Conservation (phyloP, 2,113 vertebrate genomes). For the Nothocercus julius region DNA sequence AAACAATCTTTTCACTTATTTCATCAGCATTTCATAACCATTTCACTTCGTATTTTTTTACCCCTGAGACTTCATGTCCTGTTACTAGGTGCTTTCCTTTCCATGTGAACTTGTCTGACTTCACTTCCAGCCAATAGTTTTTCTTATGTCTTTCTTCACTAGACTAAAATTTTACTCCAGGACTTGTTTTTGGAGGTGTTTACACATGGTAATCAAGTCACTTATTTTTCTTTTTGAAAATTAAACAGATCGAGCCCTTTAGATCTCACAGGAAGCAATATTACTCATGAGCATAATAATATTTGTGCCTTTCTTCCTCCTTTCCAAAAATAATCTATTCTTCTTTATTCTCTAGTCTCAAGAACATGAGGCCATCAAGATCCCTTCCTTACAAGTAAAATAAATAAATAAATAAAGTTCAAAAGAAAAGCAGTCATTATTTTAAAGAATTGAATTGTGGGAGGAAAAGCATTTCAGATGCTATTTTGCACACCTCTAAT, state of each 20-base stretch:
- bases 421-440: neutral
- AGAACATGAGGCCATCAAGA: neutral
- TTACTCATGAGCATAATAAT: neutral
- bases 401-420: neutral
- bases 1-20: neutral
- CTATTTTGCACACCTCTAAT: neutral
- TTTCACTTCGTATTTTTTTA: neutral
- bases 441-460: neutral
- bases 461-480: neutral
- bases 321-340: neutral
- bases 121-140: neutral
- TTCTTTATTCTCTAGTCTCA: neutral
- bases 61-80: neutral
- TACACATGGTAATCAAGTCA: neutral
- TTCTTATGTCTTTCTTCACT: neutral
- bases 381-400: neutral
- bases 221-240: neutral
- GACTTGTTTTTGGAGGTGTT: neutral
- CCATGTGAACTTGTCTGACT: conserved; percentile 3
- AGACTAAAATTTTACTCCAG: conserved; percentile 21
- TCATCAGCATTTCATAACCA: neutral
- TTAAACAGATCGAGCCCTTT: neutral
- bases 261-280: neutral
- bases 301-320: neutral
- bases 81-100: neutral